Evolutionary conservation across 2,113 vertebrate genomes (phyloP), one percentile per base, ranked within the genome.

Genomic region (Talpa occidentalis): DNA sequence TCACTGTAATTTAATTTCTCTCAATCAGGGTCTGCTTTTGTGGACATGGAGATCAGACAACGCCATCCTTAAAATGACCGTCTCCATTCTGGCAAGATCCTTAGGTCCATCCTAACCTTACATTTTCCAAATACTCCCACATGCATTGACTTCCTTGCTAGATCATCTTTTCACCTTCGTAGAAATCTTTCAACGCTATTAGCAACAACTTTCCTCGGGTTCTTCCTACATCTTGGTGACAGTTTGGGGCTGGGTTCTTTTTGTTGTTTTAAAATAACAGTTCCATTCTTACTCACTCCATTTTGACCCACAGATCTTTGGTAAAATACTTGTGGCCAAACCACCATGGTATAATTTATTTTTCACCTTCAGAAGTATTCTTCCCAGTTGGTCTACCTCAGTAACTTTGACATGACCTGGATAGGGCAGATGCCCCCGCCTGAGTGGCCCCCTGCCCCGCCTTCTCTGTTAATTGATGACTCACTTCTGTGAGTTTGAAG

Each of bases 1-100:
- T 90, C n/a, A 44, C 84, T 59, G 42, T 84, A 17, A 90, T 76
- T 93, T 84, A 77, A 88, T 69, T 90, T 80, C 79, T 81, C 88
- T 79, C 87, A 72, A 1, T 88, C n/a, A 28, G 22, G 60, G 67
- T 90, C 70, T 90, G 80, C 80, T 88, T 93, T 59, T 67, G 66
- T 88, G 87, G 44, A 69, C 81, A n/a, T 44, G 64, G 78, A 94
- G 74, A 44, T 79, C 10, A 79, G 70, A 60, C 59, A 82, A 2
- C 52, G 64, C 44, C 86, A 59, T 81, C 69, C 72, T 87, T 94
- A 42, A 40, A 62, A 30, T 24, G 0, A 49, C 62, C 56, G 67
- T 44, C 81, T 87, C 86, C 19, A 10, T 87, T 67, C 44, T 62
- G 30, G 69, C 83, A 87, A 22, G n/a, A 82, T 17, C 12, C 35